These are phyloP conservation scores for Zoanthus solanderi DNA, from an alignment of 92 coral and sea anemone genomes.

Conservation along the genomic window DNA sequence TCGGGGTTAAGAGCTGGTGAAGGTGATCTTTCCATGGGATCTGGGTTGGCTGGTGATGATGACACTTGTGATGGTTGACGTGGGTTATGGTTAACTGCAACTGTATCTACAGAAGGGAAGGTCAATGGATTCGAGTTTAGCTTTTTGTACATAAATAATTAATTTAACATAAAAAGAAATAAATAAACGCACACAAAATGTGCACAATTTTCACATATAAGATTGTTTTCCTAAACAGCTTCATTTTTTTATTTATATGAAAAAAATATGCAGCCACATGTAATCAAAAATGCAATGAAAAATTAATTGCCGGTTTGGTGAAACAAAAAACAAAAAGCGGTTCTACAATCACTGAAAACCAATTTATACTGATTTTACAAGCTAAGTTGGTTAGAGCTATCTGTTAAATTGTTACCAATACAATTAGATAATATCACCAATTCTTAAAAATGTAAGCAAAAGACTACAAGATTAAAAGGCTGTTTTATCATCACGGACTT, in stretches of 20 bases:
- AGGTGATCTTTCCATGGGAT: conserved; percentile 72
- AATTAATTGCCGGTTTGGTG: neutral
- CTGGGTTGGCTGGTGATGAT: conserved; percentile 58
- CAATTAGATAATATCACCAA: neutral
- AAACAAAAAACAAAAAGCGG: neutral
- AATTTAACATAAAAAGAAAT: neutral
- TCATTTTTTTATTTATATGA: neutral
- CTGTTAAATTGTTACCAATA: neutral
- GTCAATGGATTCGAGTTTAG: neutral
- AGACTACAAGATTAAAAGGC: neutral
- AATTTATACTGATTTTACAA: neutral
- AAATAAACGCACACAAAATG: neutral
- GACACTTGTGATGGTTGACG: conserved; percentile 21
- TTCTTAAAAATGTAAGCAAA: neutral
- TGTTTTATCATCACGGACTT: neutral
- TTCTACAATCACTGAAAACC: neutral
- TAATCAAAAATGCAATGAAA: neutral
- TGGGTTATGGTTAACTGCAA: conserved; percentile 32
- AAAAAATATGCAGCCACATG: neutral
- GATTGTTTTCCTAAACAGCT: conserved; percentile 21
- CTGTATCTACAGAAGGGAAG: conserved; percentile 12
- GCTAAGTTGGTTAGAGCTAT: neutral
- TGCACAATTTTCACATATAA: neutral
- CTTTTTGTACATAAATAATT: neutral
- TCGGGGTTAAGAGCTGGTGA: conserved; percentile 87